Conservation (phyloP, 2,113 vertebrate species). For the Scopus umbretta region DNA sequence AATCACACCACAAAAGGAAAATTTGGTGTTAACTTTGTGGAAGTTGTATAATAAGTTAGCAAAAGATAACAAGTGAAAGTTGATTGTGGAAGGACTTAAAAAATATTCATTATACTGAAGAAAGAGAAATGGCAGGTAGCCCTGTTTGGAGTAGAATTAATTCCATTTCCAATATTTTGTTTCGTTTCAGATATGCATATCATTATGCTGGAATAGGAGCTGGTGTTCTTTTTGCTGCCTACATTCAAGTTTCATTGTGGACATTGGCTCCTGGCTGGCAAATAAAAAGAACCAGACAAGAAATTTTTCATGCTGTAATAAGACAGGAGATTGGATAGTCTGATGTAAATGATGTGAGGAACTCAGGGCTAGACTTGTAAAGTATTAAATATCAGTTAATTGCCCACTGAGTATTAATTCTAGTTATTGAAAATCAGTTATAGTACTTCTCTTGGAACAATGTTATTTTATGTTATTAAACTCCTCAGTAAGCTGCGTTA, state of each 20-base stretch:
- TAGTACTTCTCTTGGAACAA: background rate
- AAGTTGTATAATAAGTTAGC: background rate
- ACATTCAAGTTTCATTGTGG: slow-evolving; percentile 85
- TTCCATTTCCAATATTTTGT: background rate
- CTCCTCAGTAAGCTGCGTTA: background rate
- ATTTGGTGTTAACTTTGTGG: background rate
- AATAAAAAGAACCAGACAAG: slow-evolving; percentile 78
- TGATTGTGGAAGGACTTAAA: background rate
- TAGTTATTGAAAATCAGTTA: background rate
- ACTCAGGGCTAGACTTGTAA: slow-evolving; percentile 85
- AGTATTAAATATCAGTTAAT: slow-evolving; percentile 54
- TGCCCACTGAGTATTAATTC: background rate
- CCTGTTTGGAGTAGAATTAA: background rate
- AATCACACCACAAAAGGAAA: too few relatives aligned
- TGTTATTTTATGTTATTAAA: background rate
- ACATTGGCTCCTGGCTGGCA: slow-evolving; percentile 82
- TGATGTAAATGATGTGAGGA: slow-evolving; percentile 78
- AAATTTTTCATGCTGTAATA: slow-evolving; percentile 85
- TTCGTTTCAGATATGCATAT: slow-evolving; percentile 75
- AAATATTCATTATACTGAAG: background rate
- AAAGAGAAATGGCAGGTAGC: background rate
- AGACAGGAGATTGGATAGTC: slow-evolving; percentile 89
- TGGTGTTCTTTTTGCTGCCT: slow-evolving; percentile 78
- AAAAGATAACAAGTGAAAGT: background rate
- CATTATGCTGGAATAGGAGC: slow-evolving; percentile 83